Evolutionary conservation across 2,888 invertebrate species (phyloP).

Genomic region (Caenorhabditis sp.): DNA sequence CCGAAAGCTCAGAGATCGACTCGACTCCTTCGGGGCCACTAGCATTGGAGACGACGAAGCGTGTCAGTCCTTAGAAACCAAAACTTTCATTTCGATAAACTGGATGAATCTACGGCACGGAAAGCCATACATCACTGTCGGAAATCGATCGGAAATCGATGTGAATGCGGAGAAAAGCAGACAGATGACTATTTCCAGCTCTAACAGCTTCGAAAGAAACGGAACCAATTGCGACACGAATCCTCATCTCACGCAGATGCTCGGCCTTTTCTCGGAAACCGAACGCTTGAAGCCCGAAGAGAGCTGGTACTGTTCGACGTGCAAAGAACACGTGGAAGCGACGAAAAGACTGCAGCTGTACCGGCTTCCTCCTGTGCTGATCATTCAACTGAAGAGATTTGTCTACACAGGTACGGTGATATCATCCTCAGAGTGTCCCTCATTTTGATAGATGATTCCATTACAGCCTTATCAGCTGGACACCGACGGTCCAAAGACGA

Average conservation of each 20-base stretch:
- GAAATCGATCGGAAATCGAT: slow-evolving; percentile 63
- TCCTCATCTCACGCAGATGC: slow-evolving; percentile 63
- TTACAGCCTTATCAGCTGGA: too few relatives aligned
- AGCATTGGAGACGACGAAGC: slow-evolving; percentile 23
- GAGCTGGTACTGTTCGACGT: slow-evolving; percentile 80
- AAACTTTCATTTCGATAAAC: slow-evolving; percentile 79
- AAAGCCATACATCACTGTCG: slow-evolving; percentile 80
- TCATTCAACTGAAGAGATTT: slow-evolving; percentile 80
- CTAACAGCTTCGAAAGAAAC: slow-evolving; percentile 3
- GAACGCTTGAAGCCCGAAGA: slow-evolving; percentile 81
- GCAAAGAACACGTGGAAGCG: slow-evolving; percentile 79
- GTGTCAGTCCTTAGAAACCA: slow-evolving; percentile 66
- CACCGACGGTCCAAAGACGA: slow-evolving; percentile 72
- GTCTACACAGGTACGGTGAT: slow-evolving; percentile 79
- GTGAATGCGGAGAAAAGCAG: slow-evolving; percentile 23
- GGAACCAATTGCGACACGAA: slow-evolving; percentile 12
- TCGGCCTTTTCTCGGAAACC: slow-evolving; percentile 81
- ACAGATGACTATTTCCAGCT: slow-evolving; percentile 7
- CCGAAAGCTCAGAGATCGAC: slow-evolving; percentile 34
- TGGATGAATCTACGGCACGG: slow-evolving; percentile 81
- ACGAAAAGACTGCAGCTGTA: slow-evolving; percentile 79
- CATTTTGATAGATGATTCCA: too few relatives aligned
- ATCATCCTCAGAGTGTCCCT: too few relatives aligned
- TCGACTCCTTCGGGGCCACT: slow-evolving; percentile 40
- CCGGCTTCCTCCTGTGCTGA: slow-evolving; percentile 79